phyloP scores from a whole-genome alignment of 2,888 invertebrate genomes.

The Erebia aethiops region DNA sequence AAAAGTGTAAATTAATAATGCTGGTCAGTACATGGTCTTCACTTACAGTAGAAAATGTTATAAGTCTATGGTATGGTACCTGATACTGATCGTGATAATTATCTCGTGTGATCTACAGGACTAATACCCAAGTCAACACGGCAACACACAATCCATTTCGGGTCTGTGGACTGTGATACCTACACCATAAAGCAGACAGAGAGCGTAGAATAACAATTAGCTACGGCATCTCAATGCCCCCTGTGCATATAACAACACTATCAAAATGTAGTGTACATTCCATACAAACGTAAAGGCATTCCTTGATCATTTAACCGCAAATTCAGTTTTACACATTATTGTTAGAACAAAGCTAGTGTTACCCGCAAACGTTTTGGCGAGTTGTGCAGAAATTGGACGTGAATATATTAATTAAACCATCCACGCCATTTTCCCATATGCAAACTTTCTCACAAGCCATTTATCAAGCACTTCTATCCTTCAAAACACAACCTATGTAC shows the following conservation, averaged over 20 bases:
- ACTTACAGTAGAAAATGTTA: no score
- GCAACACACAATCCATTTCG: slow-evolving; percentile 7
- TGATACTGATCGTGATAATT: not conserved
- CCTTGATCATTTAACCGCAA: not conserved
- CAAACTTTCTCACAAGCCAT: not conserved
- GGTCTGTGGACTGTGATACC: slow-evolving; percentile 5
- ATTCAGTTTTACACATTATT: not conserved
- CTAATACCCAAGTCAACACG: slow-evolving; percentile 9
- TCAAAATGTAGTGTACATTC: not conserved
- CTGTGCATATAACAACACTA: not conserved
- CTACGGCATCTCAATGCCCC: not conserved
- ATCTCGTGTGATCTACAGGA: not conserved
- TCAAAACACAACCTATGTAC: no score
- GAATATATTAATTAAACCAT: not conserved
- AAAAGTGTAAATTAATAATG: no score
- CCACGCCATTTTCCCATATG: not conserved
- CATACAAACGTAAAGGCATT: not conserved
- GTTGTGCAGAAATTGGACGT: not conserved
- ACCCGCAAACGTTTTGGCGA: not conserved
- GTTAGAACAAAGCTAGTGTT: not conserved
- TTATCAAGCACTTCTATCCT: not conserved
- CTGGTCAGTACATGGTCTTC: no score
- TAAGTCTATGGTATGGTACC: not conserved
- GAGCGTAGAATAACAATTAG: slow-evolving; percentile 13
- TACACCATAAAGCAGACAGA: not conserved